Base-by-base conservation (phyloP, 2,888 invertebrate species). In the Esperia sulphurella region DNA sequence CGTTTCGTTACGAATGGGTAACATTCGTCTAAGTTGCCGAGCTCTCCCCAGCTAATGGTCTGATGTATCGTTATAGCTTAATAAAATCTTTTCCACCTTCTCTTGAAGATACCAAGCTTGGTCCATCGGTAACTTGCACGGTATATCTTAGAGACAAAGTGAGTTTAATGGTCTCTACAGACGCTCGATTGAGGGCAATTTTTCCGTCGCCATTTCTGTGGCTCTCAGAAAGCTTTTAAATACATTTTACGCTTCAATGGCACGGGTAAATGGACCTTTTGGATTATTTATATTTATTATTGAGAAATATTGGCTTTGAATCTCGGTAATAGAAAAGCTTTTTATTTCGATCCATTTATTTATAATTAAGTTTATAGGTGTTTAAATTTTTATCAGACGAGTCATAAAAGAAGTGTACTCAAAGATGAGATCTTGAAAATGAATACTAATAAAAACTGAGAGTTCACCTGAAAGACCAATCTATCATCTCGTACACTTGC, bases 1-100 rank as follows among this genome's bases (percentile, higher is more conserved):
- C 63, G 43, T 21, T 9, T 28, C 14, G 43, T 64, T 58, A 77
- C 60, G 71, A 83, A 84, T 79, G 70, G 69, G 61, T 59, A 71
- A 75, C 79, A 85, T 86, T 71, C 72, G 66, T 84, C 81, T 71
- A 66, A 61, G 76, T 82, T 82, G 75, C 67, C 53, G 62, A 63
- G 75, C 71, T 77, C 76, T 78, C 76, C 57, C 58, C 72, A 64
- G 57, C 68, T 85, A 83, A 85, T 78, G 69, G 72, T 52, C 66
- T 84, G 79, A 86, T 81, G 68, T 83, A 86, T 83, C 68, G 77
- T 79, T 72, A 78, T 74, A 74, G 72, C 73, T 82, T 75, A 75
- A 79, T 80, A 80, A 82, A 71, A 46, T 72, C 64, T 67, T 65
- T 70, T 63, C 70, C 59, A 52, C 54, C 39, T 37, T 31, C 21